These are phyloP conservation scores for Archivesica marissinica DNA, from an alignment of 1,140 invertebrate genomes.

Conservation along the genomic window DNA sequence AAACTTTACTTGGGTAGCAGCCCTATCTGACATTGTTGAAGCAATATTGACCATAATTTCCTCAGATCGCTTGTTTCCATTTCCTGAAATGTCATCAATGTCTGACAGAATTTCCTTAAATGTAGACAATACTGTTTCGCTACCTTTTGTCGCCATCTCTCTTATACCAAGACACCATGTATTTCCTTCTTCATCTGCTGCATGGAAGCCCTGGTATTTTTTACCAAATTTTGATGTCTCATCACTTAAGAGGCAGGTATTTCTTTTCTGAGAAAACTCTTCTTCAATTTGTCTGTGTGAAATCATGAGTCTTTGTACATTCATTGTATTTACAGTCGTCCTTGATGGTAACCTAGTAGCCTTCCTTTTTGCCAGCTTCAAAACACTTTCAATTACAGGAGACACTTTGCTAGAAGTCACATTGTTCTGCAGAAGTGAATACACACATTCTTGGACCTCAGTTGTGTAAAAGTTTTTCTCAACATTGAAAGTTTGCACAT, in stretches of 20 bases:
- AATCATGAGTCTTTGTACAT: slow-evolving; percentile 18
- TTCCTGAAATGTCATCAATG: slow-evolving; percentile 22
- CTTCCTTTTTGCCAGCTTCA: slow-evolving; percentile 28
- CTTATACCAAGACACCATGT: slow-evolving; percentile 32
- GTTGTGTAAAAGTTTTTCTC: slow-evolving; percentile 19
- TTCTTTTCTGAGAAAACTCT: slow-evolving; percentile 27
- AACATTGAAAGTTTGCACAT: no score
- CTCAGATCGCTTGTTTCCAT: background rate
- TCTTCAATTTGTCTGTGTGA: slow-evolving; percentile 43
- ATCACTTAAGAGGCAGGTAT: slow-evolving; percentile 55
- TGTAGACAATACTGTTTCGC: background rate
- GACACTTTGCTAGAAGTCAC: slow-evolving; percentile 42
- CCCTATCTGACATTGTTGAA: slow-evolving; percentile 46
- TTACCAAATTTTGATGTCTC: slow-evolving; percentile 49
- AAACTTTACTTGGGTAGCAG: slow-evolving; percentile 52
- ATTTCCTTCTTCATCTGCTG: slow-evolving; percentile 34
- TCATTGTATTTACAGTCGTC: slow-evolving; percentile 49
- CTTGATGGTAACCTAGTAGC: slow-evolving; percentile 21
- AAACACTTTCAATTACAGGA: slow-evolving; percentile 13
- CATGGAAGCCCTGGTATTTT: slow-evolving; percentile 56
- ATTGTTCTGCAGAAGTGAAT: slow-evolving; percentile 11
- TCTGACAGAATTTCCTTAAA: slow-evolving; percentile 46
- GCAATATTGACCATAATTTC: slow-evolving; percentile 29
- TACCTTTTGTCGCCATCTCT: slow-evolving; percentile 46
- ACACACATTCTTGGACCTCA: slow-evolving; percentile 44